Evolutionary conservation across 53 echinoderm and acorn worm species (phyloP).

Genomic region (Arbacia lixula): DNA sequence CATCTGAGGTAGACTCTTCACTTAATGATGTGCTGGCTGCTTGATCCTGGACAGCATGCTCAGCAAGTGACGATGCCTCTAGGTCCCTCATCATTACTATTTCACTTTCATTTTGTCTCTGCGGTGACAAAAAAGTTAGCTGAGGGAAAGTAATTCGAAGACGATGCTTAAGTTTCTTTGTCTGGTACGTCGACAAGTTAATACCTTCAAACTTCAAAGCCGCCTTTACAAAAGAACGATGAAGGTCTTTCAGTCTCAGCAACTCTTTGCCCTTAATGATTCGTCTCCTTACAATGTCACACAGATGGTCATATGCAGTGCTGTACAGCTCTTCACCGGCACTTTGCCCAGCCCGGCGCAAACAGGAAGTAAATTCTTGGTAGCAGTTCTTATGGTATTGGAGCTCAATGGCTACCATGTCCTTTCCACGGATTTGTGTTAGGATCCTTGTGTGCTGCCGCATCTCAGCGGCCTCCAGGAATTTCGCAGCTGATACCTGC

Average conservation of each 20-base stretch:
- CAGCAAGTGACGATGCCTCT: not conserved
- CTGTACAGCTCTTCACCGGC: not conserved
- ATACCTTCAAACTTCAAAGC: not conserved
- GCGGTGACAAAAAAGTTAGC: not conserved
- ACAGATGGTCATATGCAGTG: not conserved
- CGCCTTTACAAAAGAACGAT: not conserved
- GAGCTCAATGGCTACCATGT: constrained; percentile 64
- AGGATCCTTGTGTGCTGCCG: constrained; percentile 39
- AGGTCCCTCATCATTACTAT: not conserved
- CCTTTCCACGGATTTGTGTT: constrained; percentile 43
- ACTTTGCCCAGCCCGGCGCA: not conserved
- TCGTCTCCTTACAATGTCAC: not conserved
- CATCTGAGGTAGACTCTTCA: too few species aligned
- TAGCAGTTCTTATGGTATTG: constrained; percentile 55
- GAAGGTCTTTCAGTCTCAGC: not conserved
- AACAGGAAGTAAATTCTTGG: constrained; percentile 9
- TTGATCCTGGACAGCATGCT: constrained; percentile 6
- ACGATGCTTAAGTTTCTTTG: not conserved
- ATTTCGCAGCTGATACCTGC: constrained; percentile 13
- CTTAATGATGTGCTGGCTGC: too few species aligned
- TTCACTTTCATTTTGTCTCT: not conserved
- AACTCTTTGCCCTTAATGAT: not conserved
- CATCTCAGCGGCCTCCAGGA: constrained; percentile 42
- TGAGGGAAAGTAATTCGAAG: not conserved
- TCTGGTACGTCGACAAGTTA: not conserved